These are phyloP conservation scores for Andrena bucephala DNA, from an alignment of 2,888 invertebrate genomes.

Conservation along the genomic window DNA sequence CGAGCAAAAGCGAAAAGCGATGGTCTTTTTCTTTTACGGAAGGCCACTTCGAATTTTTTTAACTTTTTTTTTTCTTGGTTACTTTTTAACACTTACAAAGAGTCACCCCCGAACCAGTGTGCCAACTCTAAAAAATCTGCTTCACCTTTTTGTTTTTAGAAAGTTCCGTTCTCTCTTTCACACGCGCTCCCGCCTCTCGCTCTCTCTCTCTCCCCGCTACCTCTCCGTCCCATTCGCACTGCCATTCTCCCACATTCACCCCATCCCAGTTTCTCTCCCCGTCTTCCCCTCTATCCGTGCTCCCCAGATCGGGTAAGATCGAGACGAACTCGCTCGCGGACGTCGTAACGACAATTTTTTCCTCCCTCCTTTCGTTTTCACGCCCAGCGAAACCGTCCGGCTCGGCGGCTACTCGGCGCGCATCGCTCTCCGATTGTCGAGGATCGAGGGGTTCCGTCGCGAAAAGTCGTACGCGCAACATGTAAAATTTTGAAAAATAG, in stretches of 20 bases:
- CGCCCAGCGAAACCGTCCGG: not conserved
- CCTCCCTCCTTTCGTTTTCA: not conserved
- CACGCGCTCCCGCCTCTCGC: constrained; percentile 20
- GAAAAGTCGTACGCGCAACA: constrained; percentile 71
- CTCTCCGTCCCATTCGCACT: constrained; percentile 24
- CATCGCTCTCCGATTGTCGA: constrained; percentile 71
- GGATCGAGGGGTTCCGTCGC: constrained; percentile 70
- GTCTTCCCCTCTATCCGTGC: constrained; percentile 13
- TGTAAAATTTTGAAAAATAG: constrained; percentile 84
- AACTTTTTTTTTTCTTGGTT: constrained; percentile 64
- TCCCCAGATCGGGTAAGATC: constrained; percentile 2
- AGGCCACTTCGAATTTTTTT: constrained; percentile 84
- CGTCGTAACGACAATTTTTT: constrained; percentile 34
- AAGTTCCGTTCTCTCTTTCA: constrained; percentile 46
- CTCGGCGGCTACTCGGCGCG: constrained; percentile 54
- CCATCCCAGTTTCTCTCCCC: not conserved
- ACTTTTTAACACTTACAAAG: constrained; percentile 79
- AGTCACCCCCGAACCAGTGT: constrained; percentile 70
- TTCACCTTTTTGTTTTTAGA: constrained; percentile 37
- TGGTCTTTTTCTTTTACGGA: constrained; percentile 79
- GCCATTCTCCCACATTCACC: constrained; percentile 27
- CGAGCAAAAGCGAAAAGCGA: constrained; percentile 79
- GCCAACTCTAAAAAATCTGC: constrained; percentile 61
- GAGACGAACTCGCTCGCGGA: constrained; percentile 46
- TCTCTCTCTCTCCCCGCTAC: not conserved